A percentile compares a stretch with the other conserved stretches of the same genome.
Evolutionary conservation across 1,140 invertebrate genomes (phyloP).

Genomic region (Cepaea nemoralis): DNA sequence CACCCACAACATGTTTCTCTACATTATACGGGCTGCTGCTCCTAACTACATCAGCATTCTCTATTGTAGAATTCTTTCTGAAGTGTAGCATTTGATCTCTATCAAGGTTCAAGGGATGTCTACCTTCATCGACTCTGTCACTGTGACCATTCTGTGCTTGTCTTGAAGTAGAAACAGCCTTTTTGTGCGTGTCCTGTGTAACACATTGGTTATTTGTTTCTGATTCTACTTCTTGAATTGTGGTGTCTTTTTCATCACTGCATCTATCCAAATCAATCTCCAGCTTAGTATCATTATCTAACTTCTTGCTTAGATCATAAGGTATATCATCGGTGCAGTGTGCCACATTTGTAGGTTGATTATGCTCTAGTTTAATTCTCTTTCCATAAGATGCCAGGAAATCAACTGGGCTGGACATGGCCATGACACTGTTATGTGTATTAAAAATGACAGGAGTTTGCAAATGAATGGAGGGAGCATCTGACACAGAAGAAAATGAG

Average conservation of each 20-base stretch:
- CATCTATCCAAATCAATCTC: slow-evolving; percentile 78
- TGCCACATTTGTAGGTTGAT: slow-evolving; percentile 59
- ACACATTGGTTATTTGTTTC: slow-evolving; percentile 72
- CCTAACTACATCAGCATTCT: not conserved
- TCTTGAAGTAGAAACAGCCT: slow-evolving; percentile 52
- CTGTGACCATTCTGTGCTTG: slow-evolving; percentile 61
- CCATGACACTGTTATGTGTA: not conserved
- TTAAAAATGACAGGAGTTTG: slow-evolving; percentile 44
- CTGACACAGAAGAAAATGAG: not conserved
- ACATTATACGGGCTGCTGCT: not conserved
- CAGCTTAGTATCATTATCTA: slow-evolving; percentile 34
- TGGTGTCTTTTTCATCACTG: slow-evolving; percentile 41
- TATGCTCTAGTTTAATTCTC: slow-evolving; percentile 54
- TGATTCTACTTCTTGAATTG: slow-evolving; percentile 73
- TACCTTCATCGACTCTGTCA: not conserved
- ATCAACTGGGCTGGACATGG: slow-evolving; percentile 50
- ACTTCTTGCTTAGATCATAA: slow-evolving; percentile 40
- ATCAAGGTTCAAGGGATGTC: not conserved
- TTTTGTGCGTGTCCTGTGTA: slow-evolving; percentile 80
- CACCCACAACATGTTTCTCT: not conserved
- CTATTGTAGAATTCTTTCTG: not conserved
- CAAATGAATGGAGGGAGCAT: not conserved
- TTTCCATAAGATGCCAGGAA: slow-evolving; percentile 62
- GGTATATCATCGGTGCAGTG: slow-evolving; percentile 27
- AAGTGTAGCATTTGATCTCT: not conserved